Conservation (phyloP, 2,888 invertebrate genomes). For the Reticulitermes lucifugus region DNA sequence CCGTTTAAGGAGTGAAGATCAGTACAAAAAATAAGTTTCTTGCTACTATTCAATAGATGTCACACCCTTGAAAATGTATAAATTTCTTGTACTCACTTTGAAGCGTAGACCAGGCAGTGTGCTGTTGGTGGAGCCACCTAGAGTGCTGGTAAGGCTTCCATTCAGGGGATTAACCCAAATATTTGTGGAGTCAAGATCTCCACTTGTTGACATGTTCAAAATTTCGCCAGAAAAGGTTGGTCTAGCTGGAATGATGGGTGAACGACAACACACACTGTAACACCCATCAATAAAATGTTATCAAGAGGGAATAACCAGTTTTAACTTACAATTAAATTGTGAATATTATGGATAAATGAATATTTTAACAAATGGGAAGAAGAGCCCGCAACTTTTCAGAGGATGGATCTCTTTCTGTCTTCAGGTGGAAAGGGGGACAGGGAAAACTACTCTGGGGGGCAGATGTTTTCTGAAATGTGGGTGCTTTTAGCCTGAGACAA, state of each 20-base stretch:
- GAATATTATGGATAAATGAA: not conserved
- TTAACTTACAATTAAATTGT: not conserved
- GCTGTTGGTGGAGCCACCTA: conserved; percentile 51
- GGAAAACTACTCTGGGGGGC: too few relatives aligned
- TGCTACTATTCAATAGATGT: not conserved
- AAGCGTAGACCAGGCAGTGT: conserved; percentile 56
- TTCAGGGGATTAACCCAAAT: conserved; percentile 80
- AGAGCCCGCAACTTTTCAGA: too few relatives aligned
- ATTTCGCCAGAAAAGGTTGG: conserved; percentile 76
- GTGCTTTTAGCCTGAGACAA: too few relatives aligned
- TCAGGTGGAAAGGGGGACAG: too few relatives aligned
- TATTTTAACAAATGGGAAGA: too few relatives aligned
- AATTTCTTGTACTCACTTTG: conserved; percentile 49
- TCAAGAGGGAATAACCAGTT: too few relatives aligned
- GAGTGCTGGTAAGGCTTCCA: conserved; percentile 39
- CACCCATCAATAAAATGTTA: not conserved
- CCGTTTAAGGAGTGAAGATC: not conserved
- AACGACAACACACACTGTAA: conserved; percentile 82
- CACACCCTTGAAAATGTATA: not conserved
- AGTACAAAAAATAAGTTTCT: not conserved
- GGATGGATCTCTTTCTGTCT: too few relatives aligned
- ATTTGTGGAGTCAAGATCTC: conserved; percentile 63
- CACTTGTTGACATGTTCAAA: conserved; percentile 60
- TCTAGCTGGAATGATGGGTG: conserved; percentile 83
- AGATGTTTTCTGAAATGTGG: too few relatives aligned